Conservation (phyloP, 2,113 vertebrate species). For the Mobula birostris region DNA sequence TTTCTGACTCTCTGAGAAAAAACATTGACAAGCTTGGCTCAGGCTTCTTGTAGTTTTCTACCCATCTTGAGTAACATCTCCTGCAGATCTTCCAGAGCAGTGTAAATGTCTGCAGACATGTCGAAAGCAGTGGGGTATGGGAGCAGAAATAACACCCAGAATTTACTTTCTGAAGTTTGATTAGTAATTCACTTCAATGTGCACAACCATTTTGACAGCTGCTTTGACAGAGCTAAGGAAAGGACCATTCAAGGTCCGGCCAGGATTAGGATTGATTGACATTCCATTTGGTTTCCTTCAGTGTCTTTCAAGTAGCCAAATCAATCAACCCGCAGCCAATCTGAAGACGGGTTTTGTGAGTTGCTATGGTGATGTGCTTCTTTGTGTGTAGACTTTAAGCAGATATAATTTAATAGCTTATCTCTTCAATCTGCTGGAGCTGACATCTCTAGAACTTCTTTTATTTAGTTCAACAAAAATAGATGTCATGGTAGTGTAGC, state of each 20-base stretch:
- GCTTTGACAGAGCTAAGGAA: neutral
- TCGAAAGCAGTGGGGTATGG: neutral
- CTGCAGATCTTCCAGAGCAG: too few relatives aligned
- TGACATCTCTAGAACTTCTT: neutral
- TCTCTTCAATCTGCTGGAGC: neutral
- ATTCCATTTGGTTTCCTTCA: neutral
- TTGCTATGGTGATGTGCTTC: neutral
- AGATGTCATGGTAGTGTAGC: too few relatives aligned
- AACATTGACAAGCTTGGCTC: too few relatives aligned
- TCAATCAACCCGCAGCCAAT: neutral
- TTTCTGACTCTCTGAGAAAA: neutral
- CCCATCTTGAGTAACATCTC: too few relatives aligned
- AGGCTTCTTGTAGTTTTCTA: too few relatives aligned
- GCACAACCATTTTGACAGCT: neutral
- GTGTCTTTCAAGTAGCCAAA: neutral
- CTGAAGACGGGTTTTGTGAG: neutral
- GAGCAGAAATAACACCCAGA: neutral
- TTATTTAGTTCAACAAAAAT: neutral
- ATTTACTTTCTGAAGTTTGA: neutral
- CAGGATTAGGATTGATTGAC: neutral
- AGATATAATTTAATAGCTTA: neutral
- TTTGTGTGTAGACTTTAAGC: neutral
- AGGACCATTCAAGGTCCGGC: neutral
- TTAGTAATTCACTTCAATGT: neutral
- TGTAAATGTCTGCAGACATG: too few relatives aligned